Evolutionary conservation across 1,140 invertebrate species (phyloP).

Genomic region (Armadillidium nasatum): DNA sequence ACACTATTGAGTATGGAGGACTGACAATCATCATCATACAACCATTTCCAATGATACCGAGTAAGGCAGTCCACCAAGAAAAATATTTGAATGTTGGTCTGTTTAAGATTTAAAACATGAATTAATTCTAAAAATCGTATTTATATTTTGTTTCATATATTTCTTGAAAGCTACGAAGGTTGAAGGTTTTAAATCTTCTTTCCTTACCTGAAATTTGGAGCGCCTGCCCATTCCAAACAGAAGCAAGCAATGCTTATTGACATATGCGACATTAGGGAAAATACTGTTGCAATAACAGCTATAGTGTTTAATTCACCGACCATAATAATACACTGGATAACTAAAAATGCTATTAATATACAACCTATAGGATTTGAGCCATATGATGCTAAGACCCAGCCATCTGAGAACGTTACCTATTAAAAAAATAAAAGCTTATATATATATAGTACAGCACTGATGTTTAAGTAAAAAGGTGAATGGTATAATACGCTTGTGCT

Average conservation of each 20-base stretch:
- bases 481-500: too few species aligned
- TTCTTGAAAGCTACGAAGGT: too few species aligned
- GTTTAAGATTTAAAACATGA: neutral
- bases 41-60: constrained; percentile 79
- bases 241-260: constrained; percentile 93
- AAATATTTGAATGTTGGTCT: constrained; percentile 96
- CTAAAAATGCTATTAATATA: neutral
- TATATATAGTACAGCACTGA: too few species aligned
- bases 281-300: constrained; percentile 92
- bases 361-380: neutral
- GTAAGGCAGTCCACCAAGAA: constrained; percentile 84
- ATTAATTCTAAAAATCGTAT: too few species aligned
- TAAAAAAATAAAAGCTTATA: too few species aligned
- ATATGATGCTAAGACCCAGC: neutral
- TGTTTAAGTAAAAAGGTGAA: too few species aligned
- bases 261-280: constrained; percentile 94
- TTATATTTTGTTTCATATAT: too few species aligned
- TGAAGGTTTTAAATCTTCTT: too few species aligned
- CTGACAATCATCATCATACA: constrained; percentile 96
- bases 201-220: constrained; percentile 88
- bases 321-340: constrained; percentile 73
- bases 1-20: constrained; percentile 78
- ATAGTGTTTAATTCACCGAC: constrained; percentile 93
- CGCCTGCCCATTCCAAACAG: constrained; percentile 85
- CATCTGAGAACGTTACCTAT: neutral